Conservation (phyloP, 2,888 invertebrate genomes). For the Mayetiola destructor region DNA sequence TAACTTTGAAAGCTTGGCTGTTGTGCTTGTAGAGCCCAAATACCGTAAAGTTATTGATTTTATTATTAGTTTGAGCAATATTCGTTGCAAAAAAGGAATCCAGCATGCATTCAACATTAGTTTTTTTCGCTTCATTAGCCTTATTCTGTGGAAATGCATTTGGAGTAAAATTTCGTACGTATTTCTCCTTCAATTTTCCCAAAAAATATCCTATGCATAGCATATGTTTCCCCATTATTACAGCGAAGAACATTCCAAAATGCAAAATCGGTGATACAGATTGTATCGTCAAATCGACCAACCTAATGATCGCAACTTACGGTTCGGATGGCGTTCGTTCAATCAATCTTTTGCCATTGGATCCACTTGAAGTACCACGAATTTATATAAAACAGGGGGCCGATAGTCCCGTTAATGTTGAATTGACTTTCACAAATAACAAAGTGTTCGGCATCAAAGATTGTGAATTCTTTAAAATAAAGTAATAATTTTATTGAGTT, state of each 20-base stretch:
- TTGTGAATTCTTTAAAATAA: not conserved
- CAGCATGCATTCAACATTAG: not conserved
- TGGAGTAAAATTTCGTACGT: not conserved
- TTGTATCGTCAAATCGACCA: constrained; percentile 28
- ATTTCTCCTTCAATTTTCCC: not conserved
- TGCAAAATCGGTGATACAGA: constrained; percentile 28
- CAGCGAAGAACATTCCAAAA: constrained; percentile 27
- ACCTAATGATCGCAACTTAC: constrained; percentile 24
- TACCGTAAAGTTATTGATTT: no score
- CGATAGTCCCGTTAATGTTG: constrained; percentile 29
- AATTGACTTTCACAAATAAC: not conserved
- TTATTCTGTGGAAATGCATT: not conserved
- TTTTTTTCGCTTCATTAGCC: no score
- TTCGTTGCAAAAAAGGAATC: not conserved
- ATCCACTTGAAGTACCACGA: constrained; percentile 28
- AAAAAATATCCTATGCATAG: not conserved
- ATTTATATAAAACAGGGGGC: constrained; percentile 25
- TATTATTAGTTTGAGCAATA: not conserved
- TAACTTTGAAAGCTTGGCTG: no score
- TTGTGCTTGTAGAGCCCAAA: no score
- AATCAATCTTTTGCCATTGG: constrained; percentile 25
- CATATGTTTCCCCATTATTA: not conserved
- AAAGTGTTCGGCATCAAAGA: not conserved
- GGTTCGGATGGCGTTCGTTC: constrained; percentile 24
- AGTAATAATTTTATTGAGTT: not conserved